phyloP scores from a whole-genome alignment of 2,797 vertebrate species.

The Myoxocephalus aenaeus region DNA sequence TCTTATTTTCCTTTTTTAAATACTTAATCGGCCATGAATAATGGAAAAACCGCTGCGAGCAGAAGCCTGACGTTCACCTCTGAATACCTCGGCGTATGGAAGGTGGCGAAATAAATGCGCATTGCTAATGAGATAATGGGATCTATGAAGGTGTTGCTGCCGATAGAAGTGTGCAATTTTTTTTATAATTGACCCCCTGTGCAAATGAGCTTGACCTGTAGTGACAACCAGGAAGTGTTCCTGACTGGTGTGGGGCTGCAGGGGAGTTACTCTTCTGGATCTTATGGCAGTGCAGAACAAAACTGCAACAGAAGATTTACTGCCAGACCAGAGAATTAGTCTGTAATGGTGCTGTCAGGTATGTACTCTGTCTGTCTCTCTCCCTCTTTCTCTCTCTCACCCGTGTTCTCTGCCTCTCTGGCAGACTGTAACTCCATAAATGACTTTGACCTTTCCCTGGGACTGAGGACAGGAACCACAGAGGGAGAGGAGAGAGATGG shows the following conservation, averaged over 20 bases:
- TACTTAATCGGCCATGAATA: conserved; percentile 78
- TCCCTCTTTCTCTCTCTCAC: conserved; percentile 26
- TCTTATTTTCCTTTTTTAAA: conserved; percentile 66
- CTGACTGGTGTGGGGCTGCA: conserved; percentile 2
- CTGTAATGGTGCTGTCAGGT: conserved; percentile 51
- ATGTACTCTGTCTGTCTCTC: conserved; percentile 29
- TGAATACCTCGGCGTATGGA: conserved; percentile 49
- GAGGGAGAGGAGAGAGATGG: conserved; percentile 58
- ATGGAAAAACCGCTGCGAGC: conserved; percentile 67
- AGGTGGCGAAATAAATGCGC: conserved; percentile 60
- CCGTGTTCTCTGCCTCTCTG: conserved; percentile 43
- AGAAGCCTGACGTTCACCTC: conserved; percentile 61
- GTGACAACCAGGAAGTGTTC: conserved; percentile 54
- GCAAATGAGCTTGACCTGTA: conserved; percentile 57
- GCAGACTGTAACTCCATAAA: conserved; percentile 75
- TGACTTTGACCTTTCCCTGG: conserved; percentile 81
- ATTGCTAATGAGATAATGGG: conserved; percentile 64
- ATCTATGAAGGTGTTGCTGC: conserved; percentile 47
- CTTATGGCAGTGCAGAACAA: conserved; percentile 5
- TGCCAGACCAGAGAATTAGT: conserved; percentile 43
- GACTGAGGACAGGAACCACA: conserved; percentile 66
- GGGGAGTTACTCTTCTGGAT: conserved; percentile 4
- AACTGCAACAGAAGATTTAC: conserved; percentile 45
- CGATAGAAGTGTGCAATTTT: conserved; percentile 30
- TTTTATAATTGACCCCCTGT: conserved; percentile 16